Evolutionary conservation across 2,797 vertebrate species (phyloP), one percentile per base, ranked within the genome.

Genomic region (Synaphobranchus kaupii): DNA sequence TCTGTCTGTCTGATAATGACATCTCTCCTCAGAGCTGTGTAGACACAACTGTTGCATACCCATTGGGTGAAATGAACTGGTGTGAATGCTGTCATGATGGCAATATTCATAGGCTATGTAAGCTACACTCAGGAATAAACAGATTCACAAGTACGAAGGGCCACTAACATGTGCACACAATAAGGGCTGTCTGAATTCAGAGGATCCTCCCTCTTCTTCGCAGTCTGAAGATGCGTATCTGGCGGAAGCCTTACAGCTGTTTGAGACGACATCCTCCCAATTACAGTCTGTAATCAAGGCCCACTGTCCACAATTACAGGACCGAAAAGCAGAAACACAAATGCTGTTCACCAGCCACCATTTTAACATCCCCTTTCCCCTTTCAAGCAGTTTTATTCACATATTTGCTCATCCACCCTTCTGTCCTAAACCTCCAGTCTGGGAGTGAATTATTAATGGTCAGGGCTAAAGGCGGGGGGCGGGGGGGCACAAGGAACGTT

Each of bases 361-460:
- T 80, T 80, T 48, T 80, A 25, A 68, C 76, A 20, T 17, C 17
- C 15, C 34, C 20, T 48, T 80, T 80, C 15, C 31, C 25, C 39
- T 76, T 44, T 20, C 73, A 76, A 22, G 13, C 25, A 22, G 4
- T 81, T 48, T 80, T 81, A 50, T 81, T 81, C 50, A 81, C 50
- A 47, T 47, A 50, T 81, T 81, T 81, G n/a, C 78, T 20, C 39
- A 44, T 47, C 4, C 78, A 50, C 22, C 47, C 78, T 78, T 17
- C 34, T 78, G 7, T 20, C 78, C 78, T 50, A 81, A 48, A 81
- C 28, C 17, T 50, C 25, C 44, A 20, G 47, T 25, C 78, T 50
- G 17, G 76, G 78, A 48, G 44, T 81, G 78, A 81, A 81, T 81
- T 81, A 81, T 81, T 81, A 81, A 81, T 81, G 78, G 78, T 81